Evolutionary conservation across 2,797 vertebrate genomes (phyloP).

Genomic region (Halcyon badia): DNA sequence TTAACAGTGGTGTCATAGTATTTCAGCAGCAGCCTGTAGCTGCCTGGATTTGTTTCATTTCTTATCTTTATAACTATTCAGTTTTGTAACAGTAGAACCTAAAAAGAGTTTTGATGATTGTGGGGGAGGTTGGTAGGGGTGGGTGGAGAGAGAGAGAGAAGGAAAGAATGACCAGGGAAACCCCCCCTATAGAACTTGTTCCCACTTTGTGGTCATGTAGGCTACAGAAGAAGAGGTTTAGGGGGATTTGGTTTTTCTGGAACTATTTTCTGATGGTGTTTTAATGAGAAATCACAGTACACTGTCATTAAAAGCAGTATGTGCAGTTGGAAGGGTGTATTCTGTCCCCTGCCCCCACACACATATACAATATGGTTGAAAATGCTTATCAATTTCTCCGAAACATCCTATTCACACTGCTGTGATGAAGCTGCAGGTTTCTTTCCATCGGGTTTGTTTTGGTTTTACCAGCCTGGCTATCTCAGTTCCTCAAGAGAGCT

Average conservation of each 20-base stretch:
- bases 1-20: neutral
- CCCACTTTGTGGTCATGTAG: neutral
- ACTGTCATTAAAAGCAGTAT: neutral
- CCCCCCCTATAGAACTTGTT: neutral
- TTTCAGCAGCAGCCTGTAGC: neutral
- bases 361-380: accelerated
- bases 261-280: neutral
- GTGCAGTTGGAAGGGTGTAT: neutral
- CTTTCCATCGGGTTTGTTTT: neutral
- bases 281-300: neutral
- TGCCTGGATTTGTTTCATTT: neutral
- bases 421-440: neutral
- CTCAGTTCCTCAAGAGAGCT: neutral
- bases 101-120: neutral
- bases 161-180: neutral
- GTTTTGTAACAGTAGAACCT: neutral
- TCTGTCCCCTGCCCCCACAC: neutral
- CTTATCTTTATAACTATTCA: neutral
- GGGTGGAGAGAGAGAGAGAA: neutral
- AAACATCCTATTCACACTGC: neutral
- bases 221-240: neutral
- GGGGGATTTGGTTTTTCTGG: neutral
- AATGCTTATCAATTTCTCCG: neutral
- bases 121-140: neutral
- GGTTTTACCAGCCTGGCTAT: neutral